Percentiles rank a stretch among this genome's conserved stretches.
phyloP scores from a whole-genome alignment of 2,113 vertebrate genomes.

The Laticauda laticaudata region DNA sequence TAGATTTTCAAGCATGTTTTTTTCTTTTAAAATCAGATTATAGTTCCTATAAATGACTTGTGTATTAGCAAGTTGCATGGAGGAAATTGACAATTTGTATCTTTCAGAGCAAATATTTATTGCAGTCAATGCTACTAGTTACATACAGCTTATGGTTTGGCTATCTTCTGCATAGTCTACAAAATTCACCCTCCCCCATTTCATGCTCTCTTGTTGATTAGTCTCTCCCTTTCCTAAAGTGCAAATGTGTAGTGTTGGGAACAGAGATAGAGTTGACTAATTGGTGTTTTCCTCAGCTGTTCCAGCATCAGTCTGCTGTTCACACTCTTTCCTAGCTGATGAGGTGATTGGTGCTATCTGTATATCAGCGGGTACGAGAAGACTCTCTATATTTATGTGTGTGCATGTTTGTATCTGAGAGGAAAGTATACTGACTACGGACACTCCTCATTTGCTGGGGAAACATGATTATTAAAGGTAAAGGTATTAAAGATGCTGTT shows the following conservation, averaged over 20 bases:
- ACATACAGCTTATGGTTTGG: neutral
- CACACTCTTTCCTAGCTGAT: neutral
- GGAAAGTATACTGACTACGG: neutral
- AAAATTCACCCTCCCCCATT: neutral
- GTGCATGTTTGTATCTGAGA: neutral
- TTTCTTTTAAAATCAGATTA: neutral
- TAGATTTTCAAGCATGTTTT: neutral
- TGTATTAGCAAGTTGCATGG: neutral
- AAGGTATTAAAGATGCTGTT: neutral
- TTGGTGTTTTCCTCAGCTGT: neutral
- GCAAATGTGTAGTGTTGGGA: neutral
- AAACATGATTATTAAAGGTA: neutral
- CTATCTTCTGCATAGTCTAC: neutral
- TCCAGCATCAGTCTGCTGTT: neutral
- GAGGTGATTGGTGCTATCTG: neutral
- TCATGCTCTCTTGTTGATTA: neutral
- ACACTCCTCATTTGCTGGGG: neutral
- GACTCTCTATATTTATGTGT: neutral
- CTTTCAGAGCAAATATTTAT: neutral
- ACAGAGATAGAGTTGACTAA: neutral
- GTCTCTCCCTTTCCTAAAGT: neutral
- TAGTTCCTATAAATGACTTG: neutral
- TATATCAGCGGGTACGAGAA: neutral
- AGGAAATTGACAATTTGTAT: neutral
- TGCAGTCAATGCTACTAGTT: neutral